A percentile compares a stretch with the other conserved stretches of the same genome.
Conservation (phyloP, 2,113 vertebrate genomes). For the Trachemys scripta region DNA sequence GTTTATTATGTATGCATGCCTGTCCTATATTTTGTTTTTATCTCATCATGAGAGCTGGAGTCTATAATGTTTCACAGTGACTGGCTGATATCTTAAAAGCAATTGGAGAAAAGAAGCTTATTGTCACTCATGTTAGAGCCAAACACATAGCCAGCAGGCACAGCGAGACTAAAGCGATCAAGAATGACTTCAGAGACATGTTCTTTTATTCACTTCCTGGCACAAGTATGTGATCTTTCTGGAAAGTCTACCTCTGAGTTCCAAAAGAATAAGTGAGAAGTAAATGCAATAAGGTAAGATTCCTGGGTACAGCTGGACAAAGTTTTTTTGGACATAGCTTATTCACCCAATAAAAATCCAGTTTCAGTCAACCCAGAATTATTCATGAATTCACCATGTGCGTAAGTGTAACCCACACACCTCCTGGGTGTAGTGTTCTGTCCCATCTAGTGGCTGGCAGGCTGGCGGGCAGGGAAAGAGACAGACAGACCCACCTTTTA, state of each 20-base stretch:
- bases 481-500: too few relatives aligned
- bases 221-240: fast-evolving
- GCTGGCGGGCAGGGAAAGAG: too few relatives aligned
- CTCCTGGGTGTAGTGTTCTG: too few relatives aligned
- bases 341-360: background rate
- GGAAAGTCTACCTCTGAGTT: background rate
- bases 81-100: background rate
- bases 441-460: too few relatives aligned
- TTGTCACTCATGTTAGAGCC: background rate
- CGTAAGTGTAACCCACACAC: too few relatives aligned
- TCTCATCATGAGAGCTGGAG: background rate
- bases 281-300: background rate
- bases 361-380: background rate
- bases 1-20: background rate
- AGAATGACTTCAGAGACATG: background rate
- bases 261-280: background rate
- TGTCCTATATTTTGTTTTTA: background rate
- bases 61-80: background rate
- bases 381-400: background rate
- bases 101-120: background rate
- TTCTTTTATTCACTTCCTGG: too few relatives aligned
- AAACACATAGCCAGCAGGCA: background rate
- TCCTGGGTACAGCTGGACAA: background rate
- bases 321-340: background rate
- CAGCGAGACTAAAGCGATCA: background rate